These are phyloP conservation scores for Ctenochaetus hawaiiensis DNA, from an alignment of 2,797 vertebrate genomes.

Conservation along the genomic window DNA sequence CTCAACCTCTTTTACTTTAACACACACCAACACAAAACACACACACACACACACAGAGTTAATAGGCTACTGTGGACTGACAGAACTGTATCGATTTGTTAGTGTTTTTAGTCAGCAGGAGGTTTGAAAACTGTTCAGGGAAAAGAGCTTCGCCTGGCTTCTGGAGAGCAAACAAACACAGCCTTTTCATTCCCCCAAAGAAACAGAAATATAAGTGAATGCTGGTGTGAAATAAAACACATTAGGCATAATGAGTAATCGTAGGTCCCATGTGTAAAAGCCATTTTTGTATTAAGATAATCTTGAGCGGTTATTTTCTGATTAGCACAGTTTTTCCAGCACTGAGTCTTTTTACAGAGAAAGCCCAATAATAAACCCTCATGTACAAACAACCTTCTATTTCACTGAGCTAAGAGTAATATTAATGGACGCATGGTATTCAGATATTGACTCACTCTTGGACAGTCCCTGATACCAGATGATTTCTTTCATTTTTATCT, in stretches of 20 bases:
- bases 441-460: too few species aligned
- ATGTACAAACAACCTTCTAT: too few species aligned
- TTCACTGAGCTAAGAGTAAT: too few species aligned
- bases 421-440: too few species aligned
- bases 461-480: too few species aligned
- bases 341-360: background rate
- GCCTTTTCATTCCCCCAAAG: conserved; percentile 31
- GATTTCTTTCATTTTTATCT: too few species aligned
- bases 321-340: background rate
- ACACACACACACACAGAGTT: conserved; percentile 30
- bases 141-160: conserved; percentile 49
- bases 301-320: background rate
- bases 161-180: conserved; percentile 48
- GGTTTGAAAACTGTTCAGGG: conserved; percentile 48
- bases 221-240: conserved; percentile 13
- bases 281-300: background rate
- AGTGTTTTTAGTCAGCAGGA: conserved; percentile 65
- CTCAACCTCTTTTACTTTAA: background rate
- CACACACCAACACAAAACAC: conserved; percentile 16
- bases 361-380: background rate
- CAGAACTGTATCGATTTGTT: conserved; percentile 57
- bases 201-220: conserved; percentile 5
- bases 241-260: conserved; percentile 8
- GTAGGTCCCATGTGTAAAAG: conserved; percentile 1
- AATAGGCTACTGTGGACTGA: conserved; percentile 58